Evolutionary conservation across 2,113 vertebrate species (phyloP).

Genomic region (Trochalopteron elliotii): DNA sequence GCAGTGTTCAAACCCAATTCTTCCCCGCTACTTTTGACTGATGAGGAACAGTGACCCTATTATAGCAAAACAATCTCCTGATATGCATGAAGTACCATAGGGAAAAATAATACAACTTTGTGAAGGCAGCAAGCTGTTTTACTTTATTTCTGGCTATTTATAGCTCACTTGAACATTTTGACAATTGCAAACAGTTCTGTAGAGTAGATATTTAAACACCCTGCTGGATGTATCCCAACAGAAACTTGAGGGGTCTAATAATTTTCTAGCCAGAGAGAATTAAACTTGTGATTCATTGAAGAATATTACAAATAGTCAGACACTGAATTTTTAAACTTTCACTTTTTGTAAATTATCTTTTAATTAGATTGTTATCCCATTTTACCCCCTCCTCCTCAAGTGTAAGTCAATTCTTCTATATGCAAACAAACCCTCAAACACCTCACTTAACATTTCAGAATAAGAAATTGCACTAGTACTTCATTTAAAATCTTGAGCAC

Average conservation of each 20-base stretch:
- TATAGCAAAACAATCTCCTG: not conserved
- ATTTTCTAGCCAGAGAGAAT: constrained; percentile 62
- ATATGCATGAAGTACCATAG: not conserved
- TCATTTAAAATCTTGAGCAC: not conserved
- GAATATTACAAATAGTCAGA: constrained; percentile 47
- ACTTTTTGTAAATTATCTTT: not conserved
- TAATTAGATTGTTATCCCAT: constrained; percentile 28
- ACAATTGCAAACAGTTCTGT: constrained; percentile 49
- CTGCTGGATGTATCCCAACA: constrained; percentile 55
- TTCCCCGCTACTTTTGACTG: not conserved
- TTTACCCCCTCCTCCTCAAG: not conserved
- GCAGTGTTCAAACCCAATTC: not conserved
- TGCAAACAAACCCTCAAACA: not conserved
- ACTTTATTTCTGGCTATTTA: constrained; percentile 66
- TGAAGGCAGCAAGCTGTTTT: not conserved
- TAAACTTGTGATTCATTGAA: constrained; percentile 51
- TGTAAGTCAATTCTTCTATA: not conserved
- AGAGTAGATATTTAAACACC: constrained; percentile 58
- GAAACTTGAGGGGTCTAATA: constrained; percentile 62
- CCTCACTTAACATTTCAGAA: not conserved
- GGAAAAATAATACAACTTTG: not conserved
- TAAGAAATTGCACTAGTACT: not conserved
- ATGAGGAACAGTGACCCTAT: not conserved
- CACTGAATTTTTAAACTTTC: constrained; percentile 29
- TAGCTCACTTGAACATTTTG: constrained; percentile 53